Evolutionary conservation across 2,888 invertebrate genomes (phyloP).

Genomic region (Thalpophila matura): DNA sequence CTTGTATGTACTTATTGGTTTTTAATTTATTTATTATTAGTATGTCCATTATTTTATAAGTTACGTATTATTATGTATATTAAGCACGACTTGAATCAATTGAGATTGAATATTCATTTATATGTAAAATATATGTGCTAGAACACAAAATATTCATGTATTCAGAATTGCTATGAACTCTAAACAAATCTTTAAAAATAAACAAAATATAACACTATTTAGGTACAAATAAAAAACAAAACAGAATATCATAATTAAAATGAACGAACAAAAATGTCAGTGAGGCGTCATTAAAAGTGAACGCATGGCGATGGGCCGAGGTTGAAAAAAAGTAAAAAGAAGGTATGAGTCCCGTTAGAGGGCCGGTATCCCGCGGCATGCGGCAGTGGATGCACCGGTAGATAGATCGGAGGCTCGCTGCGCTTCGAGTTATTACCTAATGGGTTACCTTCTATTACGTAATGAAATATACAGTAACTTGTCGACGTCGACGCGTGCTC

Average conservation of each 20-base stretch:
- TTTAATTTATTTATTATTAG: too few relatives aligned
- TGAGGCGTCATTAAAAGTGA: conserved; percentile 85
- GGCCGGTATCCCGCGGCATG: conserved; percentile 79
- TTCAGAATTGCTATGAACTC: neutral
- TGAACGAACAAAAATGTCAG: conserved; percentile 43
- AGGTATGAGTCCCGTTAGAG: conserved; percentile 84
- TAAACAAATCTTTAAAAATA: too few relatives aligned
- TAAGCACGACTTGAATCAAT: too few relatives aligned
- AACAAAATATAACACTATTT: neutral
- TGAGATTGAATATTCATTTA: too few relatives aligned
- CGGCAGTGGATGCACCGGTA: conserved; percentile 55
- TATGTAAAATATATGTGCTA: too few relatives aligned
- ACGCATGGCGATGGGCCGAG: conserved; percentile 80
- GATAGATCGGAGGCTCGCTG: conserved; percentile 52
- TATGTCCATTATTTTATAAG: conserved; percentile 16
- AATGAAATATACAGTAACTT: conserved; percentile 49
- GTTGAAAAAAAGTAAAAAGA: conserved; percentile 84
- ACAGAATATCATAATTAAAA: conserved; percentile 16
- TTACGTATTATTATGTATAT: too few relatives aligned
- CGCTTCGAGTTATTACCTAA: conserved; percentile 40
- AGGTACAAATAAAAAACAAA: neutral
- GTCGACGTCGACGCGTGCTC: conserved; percentile 1
- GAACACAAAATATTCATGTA: neutral
- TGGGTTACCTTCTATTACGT: conserved; percentile 53
- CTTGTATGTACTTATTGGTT: conserved; percentile 29